Evolutionary conservation across 2,113 vertebrate genomes (phyloP).

Genomic region (Mus pahari): DNA sequence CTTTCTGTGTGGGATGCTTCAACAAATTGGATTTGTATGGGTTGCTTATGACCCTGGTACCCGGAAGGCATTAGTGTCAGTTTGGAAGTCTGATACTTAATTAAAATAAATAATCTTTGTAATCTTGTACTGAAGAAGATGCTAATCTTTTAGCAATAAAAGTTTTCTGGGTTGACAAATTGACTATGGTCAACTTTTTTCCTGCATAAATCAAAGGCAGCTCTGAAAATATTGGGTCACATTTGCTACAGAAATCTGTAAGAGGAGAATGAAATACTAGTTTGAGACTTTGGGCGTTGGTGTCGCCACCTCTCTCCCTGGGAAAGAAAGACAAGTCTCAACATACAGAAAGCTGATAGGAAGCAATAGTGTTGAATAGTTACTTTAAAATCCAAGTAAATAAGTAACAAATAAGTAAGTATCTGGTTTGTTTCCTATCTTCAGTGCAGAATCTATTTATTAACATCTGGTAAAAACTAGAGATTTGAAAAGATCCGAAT

Average conservation of each 20-base stretch:
- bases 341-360: not conserved
- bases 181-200: not conserved
- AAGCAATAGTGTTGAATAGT: not conserved
- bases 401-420: too few species aligned
- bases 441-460: not conserved
- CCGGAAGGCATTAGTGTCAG: not conserved
- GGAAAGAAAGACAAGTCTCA: not conserved
- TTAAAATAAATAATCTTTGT: not conserved
- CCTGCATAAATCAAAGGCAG: not conserved
- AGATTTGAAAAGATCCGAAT: not conserved
- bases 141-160: not conserved
- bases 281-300: not conserved
- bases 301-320: not conserved
- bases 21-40: not conserved
- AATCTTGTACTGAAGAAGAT: not conserved
- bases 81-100: not conserved
- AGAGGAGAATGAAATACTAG: not conserved
- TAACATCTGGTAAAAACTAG: constrained; percentile 17
- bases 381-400: not conserved
- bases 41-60: not conserved
- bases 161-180: not conserved
- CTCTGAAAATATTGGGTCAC: not conserved
- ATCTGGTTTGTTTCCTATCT: not conserved
- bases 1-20: not conserved
- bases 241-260: not conserved